phyloP scores from a whole-genome alignment of 2,797 vertebrate genomes.

The Siniperca obscura region DNA sequence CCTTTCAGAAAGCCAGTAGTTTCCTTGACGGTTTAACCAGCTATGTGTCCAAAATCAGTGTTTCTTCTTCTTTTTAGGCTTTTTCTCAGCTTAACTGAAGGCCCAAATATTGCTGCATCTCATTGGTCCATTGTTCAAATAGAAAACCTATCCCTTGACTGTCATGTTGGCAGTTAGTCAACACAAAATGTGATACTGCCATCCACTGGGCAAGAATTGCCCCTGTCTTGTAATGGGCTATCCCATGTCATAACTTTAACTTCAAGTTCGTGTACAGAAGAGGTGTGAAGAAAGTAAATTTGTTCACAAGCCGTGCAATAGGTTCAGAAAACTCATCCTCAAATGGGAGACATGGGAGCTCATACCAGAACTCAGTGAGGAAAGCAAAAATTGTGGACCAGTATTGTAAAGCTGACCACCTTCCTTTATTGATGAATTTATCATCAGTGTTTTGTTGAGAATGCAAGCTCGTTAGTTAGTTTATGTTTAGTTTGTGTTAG shows the following conservation, averaged over 20 bases:
- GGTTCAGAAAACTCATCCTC: accelerated
- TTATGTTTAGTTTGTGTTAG: background rate
- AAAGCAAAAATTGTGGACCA: background rate
- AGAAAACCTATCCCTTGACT: background rate
- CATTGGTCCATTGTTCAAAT: background rate
- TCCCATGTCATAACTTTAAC: background rate
- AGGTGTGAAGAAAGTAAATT: background rate
- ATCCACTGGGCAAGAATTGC: background rate
- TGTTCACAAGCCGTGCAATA: background rate
- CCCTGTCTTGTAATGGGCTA: background rate
- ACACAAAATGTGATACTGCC: background rate
- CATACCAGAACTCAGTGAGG: background rate
- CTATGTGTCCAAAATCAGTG: background rate
- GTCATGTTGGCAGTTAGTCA: background rate
- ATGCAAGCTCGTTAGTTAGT: too few relatives aligned
- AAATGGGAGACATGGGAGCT: too few relatives aligned
- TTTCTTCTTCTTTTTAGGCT: background rate
- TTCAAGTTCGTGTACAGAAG: background rate
- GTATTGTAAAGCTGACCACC: background rate
- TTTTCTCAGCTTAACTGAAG: background rate
- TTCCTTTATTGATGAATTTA: background rate
- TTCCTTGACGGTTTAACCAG: background rate
- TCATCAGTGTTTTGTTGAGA: background rate
- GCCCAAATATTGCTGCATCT: background rate
- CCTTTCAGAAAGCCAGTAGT: background rate